Evolutionary conservation across 2,888 invertebrate species (phyloP).

Genomic region (Mimas tiliae): DNA sequence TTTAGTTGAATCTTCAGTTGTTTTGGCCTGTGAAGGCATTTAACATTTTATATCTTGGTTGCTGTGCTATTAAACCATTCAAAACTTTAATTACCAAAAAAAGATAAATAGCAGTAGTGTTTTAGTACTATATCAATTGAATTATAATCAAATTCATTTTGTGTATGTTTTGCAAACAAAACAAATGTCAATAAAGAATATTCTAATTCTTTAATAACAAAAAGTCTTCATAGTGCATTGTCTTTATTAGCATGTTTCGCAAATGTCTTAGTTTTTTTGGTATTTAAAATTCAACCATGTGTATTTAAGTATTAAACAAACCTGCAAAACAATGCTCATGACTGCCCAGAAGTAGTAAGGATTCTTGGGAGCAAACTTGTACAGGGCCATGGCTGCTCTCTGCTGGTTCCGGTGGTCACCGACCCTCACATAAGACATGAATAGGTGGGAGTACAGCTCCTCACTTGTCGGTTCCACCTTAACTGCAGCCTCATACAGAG

Average conservation of each 20-base stretch:
- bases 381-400: slow-evolving; percentile 94
- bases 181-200: too few relatives aligned
- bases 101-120: too few relatives aligned
- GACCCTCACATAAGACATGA: slow-evolving; percentile 97
- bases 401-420: slow-evolving; percentile 96
- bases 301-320: slow-evolving; percentile 49
- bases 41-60: not conserved
- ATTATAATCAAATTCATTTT: too few relatives aligned
- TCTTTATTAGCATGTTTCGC: too few relatives aligned
- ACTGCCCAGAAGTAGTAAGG: slow-evolving; percentile 99
- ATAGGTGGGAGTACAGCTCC: slow-evolving; percentile 96
- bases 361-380: slow-evolving; percentile 96
- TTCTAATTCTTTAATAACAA: too few relatives aligned
- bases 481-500: slow-evolving; percentile 94
- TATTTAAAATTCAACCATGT: too few relatives aligned
- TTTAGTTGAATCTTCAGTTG: slow-evolving; percentile 81
- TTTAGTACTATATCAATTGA: too few relatives aligned
- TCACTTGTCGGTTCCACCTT: slow-evolving; percentile 94
- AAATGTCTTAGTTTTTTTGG: too few relatives aligned
- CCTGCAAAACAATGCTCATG: slow-evolving; percentile 98
- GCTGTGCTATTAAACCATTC: too few relatives aligned
- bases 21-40: slow-evolving; percentile 63
- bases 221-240: too few relatives aligned
- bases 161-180: too few relatives aligned
- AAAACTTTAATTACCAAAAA: too few relatives aligned